Evolutionary conservation across 2,113 vertebrate species (phyloP), one percentile per base, ranked within the genome.

Genomic region (Pollimyrus isidori): DNA sequence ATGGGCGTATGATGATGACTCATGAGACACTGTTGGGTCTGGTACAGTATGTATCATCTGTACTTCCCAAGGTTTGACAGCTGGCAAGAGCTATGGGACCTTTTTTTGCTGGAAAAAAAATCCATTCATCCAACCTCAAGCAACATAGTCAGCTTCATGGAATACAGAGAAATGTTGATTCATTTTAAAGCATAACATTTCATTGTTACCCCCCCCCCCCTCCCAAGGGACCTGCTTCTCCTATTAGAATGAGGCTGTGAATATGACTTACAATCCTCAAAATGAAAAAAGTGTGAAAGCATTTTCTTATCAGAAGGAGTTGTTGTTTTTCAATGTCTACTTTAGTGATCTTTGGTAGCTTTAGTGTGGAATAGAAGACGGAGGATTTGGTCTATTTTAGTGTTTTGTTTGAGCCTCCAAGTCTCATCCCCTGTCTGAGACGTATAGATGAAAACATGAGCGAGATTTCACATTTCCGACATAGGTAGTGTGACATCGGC

Each of bases 1-100:
- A 99, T 97, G 98, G 97, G 95, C 97, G 96, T 97, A 98, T 99
- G 99, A 99, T 99, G 98, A 98, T 99, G 98, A 99, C 98, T 97
- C 96, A 97, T 97, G 97, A 97, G 97, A 96, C 94, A 96, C 95
- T 96, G 95, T 96, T 95, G 96, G 95, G 96, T 97, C 96, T 95
- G 95, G 96, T 97, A n/a, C n/a, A n/a, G n/a, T n/a, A 96, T 96
- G 96, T 94, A 95, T 96, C 95, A 95, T 96, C 94, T 96, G 97
- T 97, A 96, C 98, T 98, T 97, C 97, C 98, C 97, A 98, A 97
- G 96, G 97, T 97, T 98, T 98, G 97, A 97, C 97, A 97, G 97
- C 96, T 97, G 97, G 96, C 98, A 97, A 99, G 98, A 98, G 97
- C 97, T 96, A 96, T 98, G 98, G 98, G 97, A 98, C 98, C 98